These are phyloP conservation scores for Drosophila falleni DNA, from an alignment of 2,888 invertebrate genomes.

Conservation along the genomic window DNA sequence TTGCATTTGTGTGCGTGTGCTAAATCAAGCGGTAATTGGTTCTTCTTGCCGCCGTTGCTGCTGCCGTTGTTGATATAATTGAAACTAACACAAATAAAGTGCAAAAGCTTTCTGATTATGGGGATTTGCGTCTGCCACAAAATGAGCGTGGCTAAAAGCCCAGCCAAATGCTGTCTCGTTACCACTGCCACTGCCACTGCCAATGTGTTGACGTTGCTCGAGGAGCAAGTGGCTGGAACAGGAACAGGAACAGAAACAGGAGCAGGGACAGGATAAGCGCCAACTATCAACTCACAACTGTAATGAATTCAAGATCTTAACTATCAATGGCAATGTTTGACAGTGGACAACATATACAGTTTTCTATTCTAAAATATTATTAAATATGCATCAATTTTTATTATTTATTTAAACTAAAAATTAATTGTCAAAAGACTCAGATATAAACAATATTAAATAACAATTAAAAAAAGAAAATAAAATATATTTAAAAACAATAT, in stretches of 20 bases:
- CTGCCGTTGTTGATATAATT: slow-evolving; percentile 72
- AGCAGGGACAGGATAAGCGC: neutral
- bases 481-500: too few relatives aligned
- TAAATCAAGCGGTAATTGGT: slow-evolving; percentile 80
- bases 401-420: too few relatives aligned
- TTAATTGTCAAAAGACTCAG: too few relatives aligned
- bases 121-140: slow-evolving; percentile 76
- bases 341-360: slow-evolving; percentile 8
- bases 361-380: neutral
- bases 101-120: slow-evolving; percentile 81
- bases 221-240: neutral
- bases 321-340: slow-evolving; percentile 3
- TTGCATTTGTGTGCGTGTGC: slow-evolving; percentile 72
- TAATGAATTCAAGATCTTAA: slow-evolving; percentile 25
- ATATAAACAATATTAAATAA: too few relatives aligned
- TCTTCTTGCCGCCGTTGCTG: slow-evolving; percentile 52
- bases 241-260: neutral
- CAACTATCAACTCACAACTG: slow-evolving; percentile 33
- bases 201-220: slow-evolving; percentile 12
- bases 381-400: too few relatives aligned
- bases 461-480: too few relatives aligned
- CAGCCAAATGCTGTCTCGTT: slow-evolving; percentile 35
- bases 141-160: slow-evolving; percentile 65
- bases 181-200: slow-evolving; percentile 8
- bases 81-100: slow-evolving; percentile 81